Base-by-base conservation (phyloP, 2,888 invertebrate genomes). In the Panzeria rudis region DNA sequence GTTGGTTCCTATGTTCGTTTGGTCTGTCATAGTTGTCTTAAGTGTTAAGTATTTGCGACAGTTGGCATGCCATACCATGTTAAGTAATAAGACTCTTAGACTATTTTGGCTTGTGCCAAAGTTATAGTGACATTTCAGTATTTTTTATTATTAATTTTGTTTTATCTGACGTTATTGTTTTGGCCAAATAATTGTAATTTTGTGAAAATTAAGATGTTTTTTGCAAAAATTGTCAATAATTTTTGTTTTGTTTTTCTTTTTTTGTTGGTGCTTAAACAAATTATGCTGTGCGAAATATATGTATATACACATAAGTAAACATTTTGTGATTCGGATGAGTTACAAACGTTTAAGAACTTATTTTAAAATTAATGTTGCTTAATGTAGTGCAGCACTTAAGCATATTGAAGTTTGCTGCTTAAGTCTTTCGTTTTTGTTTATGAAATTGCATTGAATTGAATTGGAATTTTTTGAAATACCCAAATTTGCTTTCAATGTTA, bases 41-140 rank as follows among this genome's bases (percentile, higher is more conserved):
- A 84, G 84, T 84, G 84, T 84, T 84, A 84, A 84, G 81, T 81
- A 84, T 84, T 84, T 81, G 81, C 81, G 84, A 84, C 84, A 84
- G 84, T 84, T 84, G 81, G 84, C 81, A 81, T 81, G 80, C 77
- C 81, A 84, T 80, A 81, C 84, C 81, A 84, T 81, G 81, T 81
- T 81, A 84, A 84, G 81, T 84, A 84, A 84, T 84, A 84, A 81
- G 81, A 77, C 73, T 84, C 59, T 50, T 38, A 77, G 81, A 77
- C 80, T 78, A 54, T 77, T 75, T 84, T 84, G 84, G 84, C 84
- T 81, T 84, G 84, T 84, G 84, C 84, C 84, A 84, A 77, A 84
- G 81, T 84, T 84, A 82, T 76, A 82, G 69, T 82, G 75, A 76
- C 81, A 82, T 69, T 71, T 76, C 54, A 32, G 50, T 54, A 23